Evolutionary conservation across 2,888 invertebrate species (phyloP), one percentile per base, ranked within the genome.

Genomic region (Oxyscelio sp.): DNA sequence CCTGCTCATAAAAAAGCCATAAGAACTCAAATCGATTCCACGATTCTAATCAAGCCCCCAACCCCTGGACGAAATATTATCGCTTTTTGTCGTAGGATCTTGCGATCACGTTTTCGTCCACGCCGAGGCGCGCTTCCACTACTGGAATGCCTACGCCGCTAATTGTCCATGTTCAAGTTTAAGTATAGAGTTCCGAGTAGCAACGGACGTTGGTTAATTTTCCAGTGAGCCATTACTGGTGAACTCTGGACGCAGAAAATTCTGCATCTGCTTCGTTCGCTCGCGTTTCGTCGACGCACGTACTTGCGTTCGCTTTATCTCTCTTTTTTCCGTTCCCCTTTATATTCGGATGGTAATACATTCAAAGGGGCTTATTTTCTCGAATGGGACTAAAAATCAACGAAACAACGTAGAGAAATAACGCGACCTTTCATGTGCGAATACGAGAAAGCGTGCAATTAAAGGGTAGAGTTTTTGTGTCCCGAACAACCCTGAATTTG

Each of bases 241-340:
- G 58, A 59, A 52, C 83, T 73, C 85, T 50, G 54, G 75, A 86
- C 87, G 87, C 86, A 87, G 82, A 88, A 88, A 87, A 88, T 86
- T 84, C 77, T 77, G 80, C 86, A 65, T 83, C 66, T 70, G 27
- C 38, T 56, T 24, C 66, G 63, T 43, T 48, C 54, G 52, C 27
- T 43, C 19, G 38, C 34, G 48, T 70, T 61, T 38, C 9, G 48
- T 38, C 45, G 71, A 71, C 58, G 45, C 27, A 58, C 6, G 15
- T 6, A 40, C 15, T n/a, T 6, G 4, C 4, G 2, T 40, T 3
- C 15, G 8, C 13, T 43, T 43, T 43, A 5, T 13, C 17, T 40
- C n/a, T 40, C 9, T 15, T 54, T 58, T 65, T 66, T 66, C 66
- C 13, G 2, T 65, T 58, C 21, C 52, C 22, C 40, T 59, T 52